phyloP scores from a whole-genome alignment of 2,113 vertebrate species.

The Phalacrocorax pelagicus region DNA sequence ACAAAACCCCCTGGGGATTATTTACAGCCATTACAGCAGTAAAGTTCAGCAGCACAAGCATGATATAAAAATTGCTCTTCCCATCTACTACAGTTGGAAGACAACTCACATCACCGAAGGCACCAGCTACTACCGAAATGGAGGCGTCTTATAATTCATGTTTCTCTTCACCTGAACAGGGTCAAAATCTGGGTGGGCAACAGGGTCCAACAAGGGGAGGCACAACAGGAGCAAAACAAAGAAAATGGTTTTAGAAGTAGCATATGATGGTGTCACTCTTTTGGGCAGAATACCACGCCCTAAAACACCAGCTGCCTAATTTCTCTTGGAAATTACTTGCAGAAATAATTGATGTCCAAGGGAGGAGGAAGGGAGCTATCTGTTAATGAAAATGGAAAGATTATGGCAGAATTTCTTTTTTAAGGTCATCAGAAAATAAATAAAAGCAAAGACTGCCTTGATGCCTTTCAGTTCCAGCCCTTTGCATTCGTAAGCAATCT shows the following conservation, averaged over 20 bases:
- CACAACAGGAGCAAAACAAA: not conserved
- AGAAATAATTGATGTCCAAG: not conserved
- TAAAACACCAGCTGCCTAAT: not conserved
- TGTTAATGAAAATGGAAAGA: not conserved
- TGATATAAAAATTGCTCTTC: conserved; percentile 11
- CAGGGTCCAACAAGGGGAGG: not conserved
- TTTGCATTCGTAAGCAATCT: conserved; percentile 50
- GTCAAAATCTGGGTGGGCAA: not conserved
- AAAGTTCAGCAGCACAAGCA: conserved; percentile 10
- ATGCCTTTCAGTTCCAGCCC: conserved; percentile 48
- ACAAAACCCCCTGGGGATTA: conserved; percentile 3
- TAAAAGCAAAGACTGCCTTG: conserved; percentile 9
- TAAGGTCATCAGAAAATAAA: conserved; percentile 26
- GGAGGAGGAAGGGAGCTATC: not conserved
- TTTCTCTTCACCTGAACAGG: not conserved
- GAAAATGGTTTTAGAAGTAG: not conserved
- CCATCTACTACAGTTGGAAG: not conserved
- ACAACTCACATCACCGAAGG: not conserved
- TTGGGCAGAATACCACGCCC: not conserved
- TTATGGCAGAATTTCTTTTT: not conserved
- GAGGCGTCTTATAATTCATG: not conserved
- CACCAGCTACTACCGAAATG: not conserved
- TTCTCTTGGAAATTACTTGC: not conserved
- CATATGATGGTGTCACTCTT: not conserved
- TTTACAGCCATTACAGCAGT: conserved; percentile 22